Evolutionary conservation across 1,140 invertebrate genomes (phyloP).

Genomic region (Lasioglossum baleicum): DNA sequence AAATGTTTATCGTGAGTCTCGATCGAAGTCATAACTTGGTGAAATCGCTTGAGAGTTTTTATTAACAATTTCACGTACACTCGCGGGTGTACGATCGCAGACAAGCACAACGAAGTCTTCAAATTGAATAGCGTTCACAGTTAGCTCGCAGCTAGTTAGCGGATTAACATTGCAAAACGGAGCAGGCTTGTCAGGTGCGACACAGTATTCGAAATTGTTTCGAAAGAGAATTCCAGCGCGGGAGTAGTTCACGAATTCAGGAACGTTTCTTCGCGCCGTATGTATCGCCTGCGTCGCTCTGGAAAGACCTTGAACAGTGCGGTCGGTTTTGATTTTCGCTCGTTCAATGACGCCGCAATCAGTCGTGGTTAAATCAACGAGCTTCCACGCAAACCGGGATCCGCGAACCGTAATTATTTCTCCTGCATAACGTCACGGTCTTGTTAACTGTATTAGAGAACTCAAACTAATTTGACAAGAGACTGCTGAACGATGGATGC

Average conservation of each 20-base stretch:
- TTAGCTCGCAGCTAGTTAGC: not conserved
- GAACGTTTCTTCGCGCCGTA: not conserved
- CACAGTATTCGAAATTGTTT: slow-evolving; percentile 10
- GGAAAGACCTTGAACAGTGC: not conserved
- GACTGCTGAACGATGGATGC: not conserved
- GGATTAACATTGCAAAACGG: not conserved
- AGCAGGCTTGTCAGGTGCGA: not conserved
- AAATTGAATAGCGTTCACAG: not conserved
- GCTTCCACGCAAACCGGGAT: slow-evolving; percentile 18
- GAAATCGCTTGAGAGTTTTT: no score
- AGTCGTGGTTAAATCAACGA: slow-evolving; percentile 9
- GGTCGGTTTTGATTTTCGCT: not conserved
- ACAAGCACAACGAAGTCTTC: not conserved
- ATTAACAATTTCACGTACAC: no score
- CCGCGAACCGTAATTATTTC: slow-evolving; percentile 23
- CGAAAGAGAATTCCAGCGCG: slow-evolving; percentile 4
- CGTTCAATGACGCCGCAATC: not conserved
- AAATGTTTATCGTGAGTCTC: no score
- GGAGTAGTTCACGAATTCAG: not conserved
- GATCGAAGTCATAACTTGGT: no score
- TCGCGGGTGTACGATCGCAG: not conserved
- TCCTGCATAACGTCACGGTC: slow-evolving; percentile 29
- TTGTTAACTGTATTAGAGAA: slow-evolving; percentile 21
- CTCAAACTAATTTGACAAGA: slow-evolving; percentile 10
- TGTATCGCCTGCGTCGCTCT: not conserved